Conservation (phyloP, 1,140 invertebrate species). For the Cherax quadricarinatus region DNA sequence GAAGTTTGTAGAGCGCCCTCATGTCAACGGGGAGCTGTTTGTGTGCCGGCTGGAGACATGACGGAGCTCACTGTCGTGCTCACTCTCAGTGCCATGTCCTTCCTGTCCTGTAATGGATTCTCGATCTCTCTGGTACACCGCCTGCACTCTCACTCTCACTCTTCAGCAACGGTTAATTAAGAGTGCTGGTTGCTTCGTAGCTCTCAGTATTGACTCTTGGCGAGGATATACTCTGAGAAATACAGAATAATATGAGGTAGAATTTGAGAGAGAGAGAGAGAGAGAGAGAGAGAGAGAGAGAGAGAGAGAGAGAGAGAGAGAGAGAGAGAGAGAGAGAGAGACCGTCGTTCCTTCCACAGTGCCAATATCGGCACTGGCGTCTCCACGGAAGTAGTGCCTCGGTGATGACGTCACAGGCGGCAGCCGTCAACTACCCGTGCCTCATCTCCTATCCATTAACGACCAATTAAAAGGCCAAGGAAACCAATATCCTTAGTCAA, state of each 20-base stretch:
- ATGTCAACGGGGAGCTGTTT: conserved; percentile 12
- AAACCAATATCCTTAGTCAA: conserved; percentile 63
- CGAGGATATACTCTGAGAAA: too few species aligned
- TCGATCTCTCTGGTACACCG: too few species aligned
- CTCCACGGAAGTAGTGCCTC: background rate
- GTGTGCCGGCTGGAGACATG: background rate
- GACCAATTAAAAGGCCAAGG: conserved; percentile 63
- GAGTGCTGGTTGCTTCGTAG: too few species aligned
- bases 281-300: conserved; percentile 9
- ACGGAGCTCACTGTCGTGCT: background rate
- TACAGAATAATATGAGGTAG: too few species aligned
- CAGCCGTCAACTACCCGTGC: conserved; percentile 32
- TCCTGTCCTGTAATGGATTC: background rate
- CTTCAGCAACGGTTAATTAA: too few species aligned
- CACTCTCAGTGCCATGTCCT: too few species aligned
- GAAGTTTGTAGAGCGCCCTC: conserved; percentile 42
- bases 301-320: conserved; percentile 5
- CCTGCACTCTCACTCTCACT: too few species aligned
- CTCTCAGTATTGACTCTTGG: too few species aligned
- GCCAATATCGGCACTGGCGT: background rate
- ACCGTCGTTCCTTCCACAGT: background rate
- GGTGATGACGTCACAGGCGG: conserved; percentile 33
- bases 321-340: background rate
- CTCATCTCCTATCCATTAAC: conserved; percentile 58
- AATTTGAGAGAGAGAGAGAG: background rate